These are phyloP conservation scores for Dryoscopus gambensis DNA, from an alignment of 2,113 vertebrate species.

Conservation along the genomic window DNA sequence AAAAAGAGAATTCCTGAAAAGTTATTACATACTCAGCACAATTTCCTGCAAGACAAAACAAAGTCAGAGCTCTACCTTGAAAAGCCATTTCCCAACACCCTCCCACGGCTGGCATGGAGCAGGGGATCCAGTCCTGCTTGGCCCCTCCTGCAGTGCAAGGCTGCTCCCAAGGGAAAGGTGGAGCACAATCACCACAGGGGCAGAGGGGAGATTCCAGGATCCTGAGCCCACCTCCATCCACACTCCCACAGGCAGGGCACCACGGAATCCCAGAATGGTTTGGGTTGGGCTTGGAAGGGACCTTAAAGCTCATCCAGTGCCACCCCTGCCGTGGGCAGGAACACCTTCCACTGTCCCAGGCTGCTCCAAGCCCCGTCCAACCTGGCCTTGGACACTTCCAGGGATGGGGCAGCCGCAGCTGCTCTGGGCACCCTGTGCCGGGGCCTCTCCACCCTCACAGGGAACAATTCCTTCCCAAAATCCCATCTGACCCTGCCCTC, in stretches of 20 bases:
- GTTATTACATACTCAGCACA: background rate
- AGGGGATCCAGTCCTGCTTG: background rate
- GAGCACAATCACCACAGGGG: background rate
- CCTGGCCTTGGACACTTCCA: background rate
- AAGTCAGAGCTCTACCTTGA: background rate
- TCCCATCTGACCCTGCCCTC: background rate
- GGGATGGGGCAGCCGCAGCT: background rate
- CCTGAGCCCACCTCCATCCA: background rate
- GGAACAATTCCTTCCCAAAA: accelerated
- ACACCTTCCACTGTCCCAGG: accelerated
- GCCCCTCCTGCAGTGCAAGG: background rate
- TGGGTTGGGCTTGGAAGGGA: background rate
- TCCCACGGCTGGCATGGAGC: background rate
- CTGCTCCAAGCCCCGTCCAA: accelerated
- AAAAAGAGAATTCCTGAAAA: constrained; percentile 8
- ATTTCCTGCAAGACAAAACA: background rate
- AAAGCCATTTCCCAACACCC: background rate
- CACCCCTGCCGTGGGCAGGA: background rate
- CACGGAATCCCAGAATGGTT: background rate
- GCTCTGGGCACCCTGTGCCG: background rate
- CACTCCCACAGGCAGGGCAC: background rate
- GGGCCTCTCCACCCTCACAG: accelerated
- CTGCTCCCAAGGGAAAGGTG: background rate
- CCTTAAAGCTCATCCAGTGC: background rate
- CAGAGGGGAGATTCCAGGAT: background rate